These are phyloP conservation scores for Boloria selene DNA, from an alignment of 2,888 invertebrate species.

Conservation along the genomic window DNA sequence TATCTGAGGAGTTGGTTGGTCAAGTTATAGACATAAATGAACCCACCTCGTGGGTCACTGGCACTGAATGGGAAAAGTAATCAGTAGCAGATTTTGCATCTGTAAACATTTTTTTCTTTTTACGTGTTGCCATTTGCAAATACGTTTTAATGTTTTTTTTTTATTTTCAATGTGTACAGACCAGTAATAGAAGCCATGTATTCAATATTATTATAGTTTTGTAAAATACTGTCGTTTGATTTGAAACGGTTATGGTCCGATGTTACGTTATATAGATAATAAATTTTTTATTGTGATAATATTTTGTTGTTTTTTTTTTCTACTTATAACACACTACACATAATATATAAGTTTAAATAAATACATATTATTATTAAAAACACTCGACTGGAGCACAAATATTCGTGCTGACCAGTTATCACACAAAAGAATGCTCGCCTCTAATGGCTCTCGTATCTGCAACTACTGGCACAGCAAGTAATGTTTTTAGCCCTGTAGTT, in stretches of 20 bases:
- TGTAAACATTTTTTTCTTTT: neutral
- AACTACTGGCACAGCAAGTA: too few species aligned
- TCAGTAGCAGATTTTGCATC: neutral
- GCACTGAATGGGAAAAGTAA: too few species aligned
- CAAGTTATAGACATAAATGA: too few species aligned
- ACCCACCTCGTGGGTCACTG: too few species aligned
- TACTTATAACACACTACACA: neutral
- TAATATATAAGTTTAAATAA: too few species aligned
- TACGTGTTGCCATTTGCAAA: constrained; percentile 4
- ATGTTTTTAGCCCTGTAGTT: too few species aligned
- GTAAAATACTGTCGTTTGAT: constrained; percentile 71
- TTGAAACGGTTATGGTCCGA: constrained; percentile 71
- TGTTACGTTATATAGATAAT: constrained; percentile 81
- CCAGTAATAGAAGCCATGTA: constrained; percentile 41
- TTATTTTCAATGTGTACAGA: constrained; percentile 31
- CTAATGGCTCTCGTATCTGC: too few species aligned
- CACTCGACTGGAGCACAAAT: too few species aligned
- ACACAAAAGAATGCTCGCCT: too few species aligned
- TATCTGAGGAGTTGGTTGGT: too few species aligned
- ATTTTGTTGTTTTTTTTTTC: constrained; percentile 45
- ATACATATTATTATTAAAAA: too few species aligned
- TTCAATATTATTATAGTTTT: constrained; percentile 55
- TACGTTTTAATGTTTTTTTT: neutral
- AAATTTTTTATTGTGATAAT: constrained; percentile 80
- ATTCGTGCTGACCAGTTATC: too few species aligned